phyloP scores from a whole-genome alignment of 2,797 vertebrate genomes.

The Rhadinocentrus ornatus region DNA sequence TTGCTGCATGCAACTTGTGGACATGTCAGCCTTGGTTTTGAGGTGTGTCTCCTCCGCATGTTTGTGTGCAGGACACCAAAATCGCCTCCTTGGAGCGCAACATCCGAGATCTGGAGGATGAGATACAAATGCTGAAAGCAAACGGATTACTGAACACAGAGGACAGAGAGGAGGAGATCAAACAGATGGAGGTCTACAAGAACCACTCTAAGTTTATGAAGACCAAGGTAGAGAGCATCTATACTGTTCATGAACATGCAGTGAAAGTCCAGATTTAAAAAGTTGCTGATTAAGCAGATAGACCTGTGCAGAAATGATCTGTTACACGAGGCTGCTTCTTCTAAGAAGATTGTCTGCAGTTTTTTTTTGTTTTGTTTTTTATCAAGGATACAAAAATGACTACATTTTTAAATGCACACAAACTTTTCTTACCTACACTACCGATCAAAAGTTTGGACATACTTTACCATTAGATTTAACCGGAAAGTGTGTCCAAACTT shows the following conservation, averaged over 20 bases:
- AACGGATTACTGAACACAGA: slow-evolving; percentile 93
- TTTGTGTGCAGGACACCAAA: slow-evolving; percentile 92
- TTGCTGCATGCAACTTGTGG: slow-evolving; percentile 53
- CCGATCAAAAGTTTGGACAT: neutral
- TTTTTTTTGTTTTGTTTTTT: neutral
- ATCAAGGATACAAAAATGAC: slow-evolving; percentile 29
- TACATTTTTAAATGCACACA: slow-evolving; percentile 27
- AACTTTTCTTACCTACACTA: neutral
- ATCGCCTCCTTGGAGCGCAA: slow-evolving; percentile 96
- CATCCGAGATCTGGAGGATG: slow-evolving; percentile 97
- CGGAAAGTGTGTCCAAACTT: neutral
- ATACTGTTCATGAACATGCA: slow-evolving; percentile 23
- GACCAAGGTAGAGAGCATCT: slow-evolving; percentile 87
- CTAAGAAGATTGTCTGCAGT: neutral
- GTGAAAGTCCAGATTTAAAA: neutral
- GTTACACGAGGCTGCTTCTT: slow-evolving; percentile 45
- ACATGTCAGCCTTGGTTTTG: slow-evolving; percentile 60
- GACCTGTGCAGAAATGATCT: slow-evolving; percentile 17
- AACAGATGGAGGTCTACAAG: slow-evolving; percentile 99
- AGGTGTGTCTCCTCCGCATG: slow-evolving; percentile 71
- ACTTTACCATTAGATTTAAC: neutral
- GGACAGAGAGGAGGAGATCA: slow-evolving; percentile 96
- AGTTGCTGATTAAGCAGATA: neutral
- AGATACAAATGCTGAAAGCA: slow-evolving; percentile 97
- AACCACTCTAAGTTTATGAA: slow-evolving; percentile 99